Base-by-base conservation (phyloP, 2,888 invertebrate species). In the Zygaena filipendulae region DNA sequence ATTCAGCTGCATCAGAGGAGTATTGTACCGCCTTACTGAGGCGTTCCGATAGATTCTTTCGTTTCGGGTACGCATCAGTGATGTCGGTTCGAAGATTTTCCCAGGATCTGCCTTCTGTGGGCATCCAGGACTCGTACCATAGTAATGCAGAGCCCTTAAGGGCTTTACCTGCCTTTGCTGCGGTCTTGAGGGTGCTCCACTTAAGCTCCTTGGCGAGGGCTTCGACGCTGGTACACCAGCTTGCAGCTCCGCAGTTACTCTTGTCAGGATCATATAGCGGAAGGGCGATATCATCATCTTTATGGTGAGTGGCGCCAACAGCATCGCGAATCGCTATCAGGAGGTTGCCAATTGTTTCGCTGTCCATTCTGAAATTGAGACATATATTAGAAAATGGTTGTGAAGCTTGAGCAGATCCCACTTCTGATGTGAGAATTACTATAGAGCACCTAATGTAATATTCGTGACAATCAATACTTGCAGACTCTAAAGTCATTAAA, bases 81-180 rank as follows among this genome's bases (percentile, higher is more conserved):
- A n/a, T n/a, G n/a, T n/a, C 25, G 33, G 11, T 30, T 42, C 24
- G n/a, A n/a, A n/a, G n/a, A n/a, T 36, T 36, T 27, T 37, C 27
- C 45, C 39, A 39, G 2, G 30, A 11, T 18, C 32, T 11, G 4
- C 36, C 30, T 2, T 13, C 26, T 7, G n/a, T 3, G 4, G 34
- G 34, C 3, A 32, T 30, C 37, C 37, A 38, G 6, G 33, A 24
- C 13, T 38, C 33, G 3, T 34, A 43, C 42, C 42, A 45, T 4
- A 20, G 4, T 32, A 44, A 30, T 3, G 43, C 44, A 35, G 43
- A 39, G 2, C 42, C 43, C 20, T 34, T 30, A 6, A 44, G 34
- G 31, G 39, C 42, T 31, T 42, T 47, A 40, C 43, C 45, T 8
- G 47, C 43, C 29, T 38, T 45, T 1, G 38, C 42, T 2, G 26